Conservation (phyloP, 2,888 invertebrate genomes). For the Boloria selene region DNA sequence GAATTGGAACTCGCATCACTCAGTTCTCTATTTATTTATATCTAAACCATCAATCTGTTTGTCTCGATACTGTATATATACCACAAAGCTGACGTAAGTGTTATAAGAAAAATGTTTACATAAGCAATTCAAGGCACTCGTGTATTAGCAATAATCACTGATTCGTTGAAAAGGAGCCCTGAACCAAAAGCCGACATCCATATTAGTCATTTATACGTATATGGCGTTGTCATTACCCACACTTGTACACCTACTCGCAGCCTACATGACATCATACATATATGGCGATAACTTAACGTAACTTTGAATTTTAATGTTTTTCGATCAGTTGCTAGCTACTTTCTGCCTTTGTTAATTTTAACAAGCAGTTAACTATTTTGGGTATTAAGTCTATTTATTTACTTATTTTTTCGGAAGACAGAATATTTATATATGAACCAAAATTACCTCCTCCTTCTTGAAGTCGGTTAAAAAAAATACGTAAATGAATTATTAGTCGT, state of each 20-base stretch:
- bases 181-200: slow-evolving; percentile 59
- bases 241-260: slow-evolving; percentile 62
- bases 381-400: too few relatives aligned
- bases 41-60: not conserved
- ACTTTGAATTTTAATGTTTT: slow-evolving; percentile 68
- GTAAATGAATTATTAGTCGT: too few relatives aligned
- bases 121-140: slow-evolving; percentile 28
- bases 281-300: slow-evolving; percentile 48
- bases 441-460: too few relatives aligned
- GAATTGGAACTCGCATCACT: too few relatives aligned
- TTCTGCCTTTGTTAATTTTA: slow-evolving; percentile 29
- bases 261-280: slow-evolving; percentile 69
- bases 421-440: too few relatives aligned
- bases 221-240: slow-evolving; percentile 59
- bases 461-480: too few relatives aligned
- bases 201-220: slow-evolving; percentile 75
- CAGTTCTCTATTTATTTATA: too few relatives aligned
- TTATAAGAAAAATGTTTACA: slow-evolving; percentile 24
- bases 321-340: slow-evolving; percentile 45
- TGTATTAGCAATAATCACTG: slow-evolving; percentile 41
- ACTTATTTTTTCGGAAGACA: too few relatives aligned
- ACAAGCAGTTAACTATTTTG: not conserved
- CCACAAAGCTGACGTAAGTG: slow-evolving; percentile 8
- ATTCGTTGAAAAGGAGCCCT: slow-evolving; percentile 49
- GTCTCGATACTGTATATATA: not conserved